Conservation (phyloP, 1,140 invertebrate genomes). For the Littorina saxatilis region DNA sequence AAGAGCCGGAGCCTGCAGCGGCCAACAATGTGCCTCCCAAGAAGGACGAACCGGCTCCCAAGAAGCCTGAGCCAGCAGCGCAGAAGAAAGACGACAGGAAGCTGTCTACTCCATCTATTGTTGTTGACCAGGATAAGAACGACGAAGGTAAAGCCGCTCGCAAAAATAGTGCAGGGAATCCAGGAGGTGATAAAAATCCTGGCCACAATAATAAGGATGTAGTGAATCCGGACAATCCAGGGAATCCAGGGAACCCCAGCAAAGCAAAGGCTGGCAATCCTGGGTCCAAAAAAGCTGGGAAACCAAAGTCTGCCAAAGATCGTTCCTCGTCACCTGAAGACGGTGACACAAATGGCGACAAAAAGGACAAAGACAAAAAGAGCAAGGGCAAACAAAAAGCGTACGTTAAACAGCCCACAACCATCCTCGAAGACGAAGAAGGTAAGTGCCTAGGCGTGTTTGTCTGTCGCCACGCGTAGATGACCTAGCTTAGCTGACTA, state of each 20-base stretch:
- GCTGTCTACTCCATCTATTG: conserved; percentile 49
- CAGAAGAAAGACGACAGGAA: conserved; percentile 44
- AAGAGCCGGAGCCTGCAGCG: conserved; percentile 13
- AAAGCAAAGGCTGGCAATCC: too few species aligned
- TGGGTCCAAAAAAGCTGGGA: background rate
- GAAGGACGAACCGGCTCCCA: conserved; percentile 37
- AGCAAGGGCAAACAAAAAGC: conserved; percentile 51
- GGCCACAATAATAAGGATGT: too few species aligned
- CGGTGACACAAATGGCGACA: conserved; percentile 30
- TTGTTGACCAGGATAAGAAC: conserved; percentile 46
- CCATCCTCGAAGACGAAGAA: conserved; percentile 71
- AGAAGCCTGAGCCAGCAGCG: conserved; percentile 30
- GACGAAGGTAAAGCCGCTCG: conserved; percentile 17
- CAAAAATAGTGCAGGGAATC: conserved; percentile 10
- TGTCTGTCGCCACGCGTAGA: background rate
- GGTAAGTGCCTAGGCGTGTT: conserved; percentile 50
- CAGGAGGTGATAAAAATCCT: too few species aligned
- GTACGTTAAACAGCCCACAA: conserved; percentile 66
- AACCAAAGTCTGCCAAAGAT: conserved; percentile 32
- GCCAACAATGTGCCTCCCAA: conserved; percentile 43
- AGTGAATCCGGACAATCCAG: conserved; percentile 15
- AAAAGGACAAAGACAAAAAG: conserved; percentile 39
- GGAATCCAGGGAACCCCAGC: background rate
- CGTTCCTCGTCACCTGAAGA: conserved; percentile 38
- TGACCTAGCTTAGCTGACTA: background rate